Base-by-base conservation (phyloP, 2,113 vertebrate genomes). In the Nycticryphes semicollaris region DNA sequence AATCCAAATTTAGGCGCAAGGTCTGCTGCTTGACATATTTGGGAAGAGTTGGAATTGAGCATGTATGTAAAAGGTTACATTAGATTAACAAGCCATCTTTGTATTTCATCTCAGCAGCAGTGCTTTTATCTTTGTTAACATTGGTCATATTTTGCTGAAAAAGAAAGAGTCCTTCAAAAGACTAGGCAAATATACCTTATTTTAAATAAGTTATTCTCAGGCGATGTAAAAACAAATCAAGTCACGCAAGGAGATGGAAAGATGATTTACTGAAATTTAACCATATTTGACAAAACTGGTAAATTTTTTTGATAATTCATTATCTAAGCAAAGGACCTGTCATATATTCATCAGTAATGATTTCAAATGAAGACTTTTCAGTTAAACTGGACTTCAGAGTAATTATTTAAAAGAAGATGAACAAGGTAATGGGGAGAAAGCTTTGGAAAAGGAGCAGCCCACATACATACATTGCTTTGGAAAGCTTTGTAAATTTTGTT, bases 191-290 rank as follows among this genome's bases (percentile, higher is more conserved):
- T 90, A 47, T 62, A 78, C 27, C 19, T 89, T 39, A 67, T 81
- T 91, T 85, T 92, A 92, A 96, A 91, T 66, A 53, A 67, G 80
- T 77, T 73, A 91, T 95, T 79, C 47, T 63, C n/a, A 80, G 27
- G 66, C 69, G 90, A 79, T 53, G 7, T 66, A 80, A 95, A 84
- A 96, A 83, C 83, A 95, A 86, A 89, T 79, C 24, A 93, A 76
- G 68, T 78, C 43, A 37, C 16, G 19, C 1, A 7, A 75, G 24
- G 19, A 50, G 16, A 10, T 35, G 8, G 12, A 80, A 90, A 77
- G 27, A 14, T 16, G 4, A 5, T 69, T 81, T 84, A 14, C 5
- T 24, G 51, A 72, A 64, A 7, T 3, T 5, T 60, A 12, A 68
- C 20, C 1, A 1, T 56, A 56, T 68, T 37, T 59, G 13, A 73